Base-by-base conservation (phyloP, 2,888 invertebrate genomes). In the Mesorhabditis sp. region DNA sequence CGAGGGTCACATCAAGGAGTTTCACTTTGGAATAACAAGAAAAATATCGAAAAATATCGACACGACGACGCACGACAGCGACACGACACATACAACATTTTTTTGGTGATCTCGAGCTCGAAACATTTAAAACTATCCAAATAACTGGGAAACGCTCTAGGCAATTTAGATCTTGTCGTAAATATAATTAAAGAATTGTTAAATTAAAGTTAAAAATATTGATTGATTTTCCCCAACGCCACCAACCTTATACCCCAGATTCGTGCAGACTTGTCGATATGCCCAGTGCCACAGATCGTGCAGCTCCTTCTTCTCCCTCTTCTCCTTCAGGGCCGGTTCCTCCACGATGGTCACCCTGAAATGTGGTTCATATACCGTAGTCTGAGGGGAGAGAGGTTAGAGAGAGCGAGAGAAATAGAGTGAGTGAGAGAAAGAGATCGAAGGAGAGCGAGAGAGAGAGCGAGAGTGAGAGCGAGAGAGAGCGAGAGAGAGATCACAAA, bases 261-360 rank as follows among this genome's bases (percentile, higher is more conserved):
- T 76, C 61, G 80, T 80, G 70, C 83, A 83, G 43, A 81, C 83
- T 73, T 79, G 74, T 69, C 78, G 76, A 66, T 83, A 83, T 0
- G 83, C 83, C 73, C 75, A 78, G 62, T 79, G 80, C 83, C 83
- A 83, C 41, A 83, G 68, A 43, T 79, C 76, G 45, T 77, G 74
- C 42, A 69, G 70, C 62, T 78, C 74, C 10, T 68, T 28, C 50
- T 74, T 71, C 67, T 75, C 76, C 50, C 74, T 10, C n/a, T 50
- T 50, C 58, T 50, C 58, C n/a, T n/a, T 10, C 2, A 50, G 58
- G n/a, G 10, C 75, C 65, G 76, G 76, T 45, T 74, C 74, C 63
- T 77, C 76, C n/a, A 67, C 67, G 50, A 74, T 77, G 41, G 76
- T 76, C 67, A 76, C 73, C 5, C 76, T 75, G 71, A 42, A 28